Evolutionary conservation across 2,888 invertebrate species (phyloP), one percentile per base, ranked within the genome.

Genomic region (Pardosa pseudoannulata): DNA sequence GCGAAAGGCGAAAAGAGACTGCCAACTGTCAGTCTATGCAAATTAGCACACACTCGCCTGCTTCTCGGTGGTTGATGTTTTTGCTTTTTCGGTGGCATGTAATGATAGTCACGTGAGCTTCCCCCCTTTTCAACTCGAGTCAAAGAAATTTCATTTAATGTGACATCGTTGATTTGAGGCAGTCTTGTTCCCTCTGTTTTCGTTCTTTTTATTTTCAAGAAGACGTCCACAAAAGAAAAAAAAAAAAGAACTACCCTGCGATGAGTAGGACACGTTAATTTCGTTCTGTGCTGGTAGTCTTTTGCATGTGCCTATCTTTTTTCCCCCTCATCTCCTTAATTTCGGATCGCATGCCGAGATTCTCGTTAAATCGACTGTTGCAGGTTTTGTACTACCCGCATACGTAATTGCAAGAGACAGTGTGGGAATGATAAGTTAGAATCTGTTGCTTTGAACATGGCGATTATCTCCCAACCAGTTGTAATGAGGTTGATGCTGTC

Each of bases 21-120:
- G 56, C 56, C 56, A 56, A 56, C 56, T 56, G 56, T 56, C 56
- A 56, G 56, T 56, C 56, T 23, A 56, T 56, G 56, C 56, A 56
- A 56, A 56, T 56, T 56, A 56, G 56, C 19, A 5, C 19, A 5
- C 56, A 56, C 23, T 56, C 56, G 23, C 3, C 23, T 19, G 56
- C 23, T 56, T 19, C 23, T 5, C 16, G 5, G 23, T 46, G 11
- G 36, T 2, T 46, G 16, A 16, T 16, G 13, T 56, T 56, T 23
- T 56, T 56, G 1, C 11, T 56, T 23, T 6, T 56, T 2, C 11
- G 23, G 56, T 56, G 56, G 56, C 23, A 23, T 56, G 56, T 56
- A 56, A 56, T 56, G 56, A 56, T 19, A 56, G 23, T 56, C 56
- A 56, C 23, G 56, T 56, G 56, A 3, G 5, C 5, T 23, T 23